Base-by-base conservation (phyloP, 1,140 invertebrate genomes). In the Papilio xuthus region DNA sequence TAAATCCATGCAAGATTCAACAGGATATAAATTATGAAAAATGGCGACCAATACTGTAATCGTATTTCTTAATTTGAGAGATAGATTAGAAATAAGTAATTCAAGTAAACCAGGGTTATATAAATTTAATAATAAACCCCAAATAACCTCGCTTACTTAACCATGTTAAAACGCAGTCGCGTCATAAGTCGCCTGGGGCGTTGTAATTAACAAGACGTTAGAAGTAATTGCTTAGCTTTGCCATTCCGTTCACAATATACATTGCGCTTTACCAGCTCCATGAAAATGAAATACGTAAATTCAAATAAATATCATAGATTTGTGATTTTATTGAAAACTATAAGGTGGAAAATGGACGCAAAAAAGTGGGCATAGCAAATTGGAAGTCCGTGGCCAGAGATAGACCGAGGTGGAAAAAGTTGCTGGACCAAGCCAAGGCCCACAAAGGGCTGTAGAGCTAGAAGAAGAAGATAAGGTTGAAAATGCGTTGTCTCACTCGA, bases 191-290 rank as follows among this genome's bases (percentile, higher is more conserved):
- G 60, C 60, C 12, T 23, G 12, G 6, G 60, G 60, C 60, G 60
- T 67, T 18, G 60, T 67, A 32, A 67, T 67, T 67, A 67, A 67
- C 53, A 56, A 20, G 53, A 56, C 60, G 26, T 63, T 63, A 32
- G 60, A 67, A 67, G 60, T 67, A 67, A 67, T 67, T 67, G 60
- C 60, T 67, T 15, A 67, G 60, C 60, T 28, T 67, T 67, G 56
- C 60, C 12, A 28, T 67, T 67, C 8, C n/a, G 7, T 4, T 67
- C 28, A 67, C 23, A 63, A 63, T 67, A 28, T 67, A 18, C 47
- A 26, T 67, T 32, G 56, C 10, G 10, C 56, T 60, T 60, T 26
- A 13, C 56, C 26, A 67, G 56, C 60, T 67, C 23, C 32, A 28
- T 4, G 12, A 28, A 28, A 28, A 28, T 28, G 26, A 10, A 26